phyloP scores from a whole-genome alignment of 2,113 vertebrate genomes.

The Todiramphus chloris region DNA sequence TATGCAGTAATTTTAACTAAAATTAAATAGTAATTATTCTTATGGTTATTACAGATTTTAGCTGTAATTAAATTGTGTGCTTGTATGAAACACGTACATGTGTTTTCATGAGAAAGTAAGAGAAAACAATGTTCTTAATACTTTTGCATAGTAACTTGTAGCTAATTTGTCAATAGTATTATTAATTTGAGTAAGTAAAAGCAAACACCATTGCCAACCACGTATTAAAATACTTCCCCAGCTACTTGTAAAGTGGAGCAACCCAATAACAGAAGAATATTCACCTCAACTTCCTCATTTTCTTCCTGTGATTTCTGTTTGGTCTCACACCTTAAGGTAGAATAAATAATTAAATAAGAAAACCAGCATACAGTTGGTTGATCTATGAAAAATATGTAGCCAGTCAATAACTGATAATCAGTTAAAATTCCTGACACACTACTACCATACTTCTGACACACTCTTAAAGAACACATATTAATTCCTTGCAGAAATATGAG shows the following conservation, averaged over 20 bases:
- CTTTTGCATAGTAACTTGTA: not conserved
- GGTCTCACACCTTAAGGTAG: not conserved
- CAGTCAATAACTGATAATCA: not conserved
- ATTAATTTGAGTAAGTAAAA: not conserved
- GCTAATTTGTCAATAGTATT: not conserved
- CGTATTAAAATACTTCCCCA: not conserved
- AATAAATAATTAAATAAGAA: not conserved
- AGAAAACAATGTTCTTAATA: not conserved
- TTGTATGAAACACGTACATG: not conserved
- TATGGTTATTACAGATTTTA: not conserved
- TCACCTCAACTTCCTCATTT: not conserved
- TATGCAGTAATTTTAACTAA: not conserved
- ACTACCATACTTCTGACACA: not conserved
- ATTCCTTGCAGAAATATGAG: not conserved
- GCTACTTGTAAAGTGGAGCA: not conserved
- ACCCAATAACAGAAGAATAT: not conserved
- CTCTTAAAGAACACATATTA: not conserved
- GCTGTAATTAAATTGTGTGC: not conserved
- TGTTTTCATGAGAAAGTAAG: not conserved
- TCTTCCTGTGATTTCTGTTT: not conserved
- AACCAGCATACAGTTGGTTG: not conserved
- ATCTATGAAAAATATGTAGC: not conserved
- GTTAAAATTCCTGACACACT: not conserved
- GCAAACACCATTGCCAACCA: not conserved
- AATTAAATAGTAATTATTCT: not conserved